These are phyloP conservation scores for Sciurus vulgaris DNA, from an alignment of 2,797 vertebrate genomes.

Conservation along the genomic window DNA sequence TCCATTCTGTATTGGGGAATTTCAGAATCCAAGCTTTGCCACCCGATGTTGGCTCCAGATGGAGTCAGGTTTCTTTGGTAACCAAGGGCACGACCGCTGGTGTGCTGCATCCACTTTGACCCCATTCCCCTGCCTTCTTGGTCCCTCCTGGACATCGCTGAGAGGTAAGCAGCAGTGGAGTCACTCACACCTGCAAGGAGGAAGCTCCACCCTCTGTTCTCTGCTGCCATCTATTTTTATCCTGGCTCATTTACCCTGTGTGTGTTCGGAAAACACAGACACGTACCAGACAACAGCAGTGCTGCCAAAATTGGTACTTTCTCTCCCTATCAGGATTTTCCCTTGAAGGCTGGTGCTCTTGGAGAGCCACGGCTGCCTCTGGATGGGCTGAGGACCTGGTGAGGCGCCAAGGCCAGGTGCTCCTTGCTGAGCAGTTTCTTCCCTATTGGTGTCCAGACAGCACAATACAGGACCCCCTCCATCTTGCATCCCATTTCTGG, in stretches of 20 bases:
- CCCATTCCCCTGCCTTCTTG: neutral
- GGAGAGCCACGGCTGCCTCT: neutral
- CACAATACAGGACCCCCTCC: rapidly evolving
- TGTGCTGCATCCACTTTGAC: too few relatives aligned
- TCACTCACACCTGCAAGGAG: constrained; percentile 85
- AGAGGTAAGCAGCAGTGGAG: constrained; percentile 83
- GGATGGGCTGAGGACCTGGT: neutral
- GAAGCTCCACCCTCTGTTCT: constrained; percentile 83
- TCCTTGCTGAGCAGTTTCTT: neutral
- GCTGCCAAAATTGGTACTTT: constrained; percentile 3
- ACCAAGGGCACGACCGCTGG: too few relatives aligned
- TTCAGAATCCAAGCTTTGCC: neutral
- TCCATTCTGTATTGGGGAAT: neutral
- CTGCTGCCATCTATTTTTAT: constrained; percentile 86
- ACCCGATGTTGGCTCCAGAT: neutral
- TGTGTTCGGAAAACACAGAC: constrained; percentile 47
- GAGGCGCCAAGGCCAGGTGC: neutral
- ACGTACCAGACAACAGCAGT: neutral
- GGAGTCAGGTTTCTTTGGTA: neutral
- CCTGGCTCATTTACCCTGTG: constrained; percentile 76
- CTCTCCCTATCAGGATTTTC: neutral
- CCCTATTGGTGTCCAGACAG: neutral
- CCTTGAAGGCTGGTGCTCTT: neutral
- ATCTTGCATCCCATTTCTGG: neutral
- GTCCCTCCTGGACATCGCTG: constrained; percentile 85